Base-by-base conservation (phyloP, 2,888 invertebrate genomes). In the Sinelater perroti region DNA sequence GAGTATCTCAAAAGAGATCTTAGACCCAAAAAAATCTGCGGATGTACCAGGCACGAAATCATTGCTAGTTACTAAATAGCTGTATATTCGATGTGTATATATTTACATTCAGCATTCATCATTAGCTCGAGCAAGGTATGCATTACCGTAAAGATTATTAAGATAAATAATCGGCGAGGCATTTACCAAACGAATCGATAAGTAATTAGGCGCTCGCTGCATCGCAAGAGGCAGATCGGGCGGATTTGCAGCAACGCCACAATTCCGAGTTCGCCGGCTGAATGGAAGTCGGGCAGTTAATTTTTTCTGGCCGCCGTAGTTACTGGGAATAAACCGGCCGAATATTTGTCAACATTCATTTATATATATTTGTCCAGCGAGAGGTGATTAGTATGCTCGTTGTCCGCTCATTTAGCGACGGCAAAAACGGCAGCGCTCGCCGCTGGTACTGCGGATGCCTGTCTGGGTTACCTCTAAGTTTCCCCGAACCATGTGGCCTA, bases 401-500 rank as follows among this genome's bases (percentile, higher is more conserved):
- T 61, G 66, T 61, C 60, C 60, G 61, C 64, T 67, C 65, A 66
- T 67, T 67, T 67, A 61, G 66, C 59, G 47, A 42, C 47, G 56
- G 53, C 65, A 66, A 67, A 67, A 67, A 67, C 62, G 56, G 51
- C 61, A 53, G 58, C 60, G 58, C 44, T 62, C 35, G 61, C 61
- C 67, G 67, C 53, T 57, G 54, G 60, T 63, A 65, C 60, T 58
- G 55, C 63, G 61, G 57, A 65, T 66, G 65, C 65, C 67, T 64
- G 65, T 65, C 64, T 62, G 63, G 62, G 64, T 66, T 63, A 63
- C 56, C 60, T 51, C 46, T 55, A 60, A 57, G 60, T 61, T 60
- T 65, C 64, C 62, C 42, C 64, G 61, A 60, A 62, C 44, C 66
- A 60, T 64, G 67, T 67, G 67, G 67, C 65, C 64, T 67, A 67